These are phyloP conservation scores for Zalophus californianus DNA, from an alignment of 2,797 vertebrate species.

Conservation along the genomic window DNA sequence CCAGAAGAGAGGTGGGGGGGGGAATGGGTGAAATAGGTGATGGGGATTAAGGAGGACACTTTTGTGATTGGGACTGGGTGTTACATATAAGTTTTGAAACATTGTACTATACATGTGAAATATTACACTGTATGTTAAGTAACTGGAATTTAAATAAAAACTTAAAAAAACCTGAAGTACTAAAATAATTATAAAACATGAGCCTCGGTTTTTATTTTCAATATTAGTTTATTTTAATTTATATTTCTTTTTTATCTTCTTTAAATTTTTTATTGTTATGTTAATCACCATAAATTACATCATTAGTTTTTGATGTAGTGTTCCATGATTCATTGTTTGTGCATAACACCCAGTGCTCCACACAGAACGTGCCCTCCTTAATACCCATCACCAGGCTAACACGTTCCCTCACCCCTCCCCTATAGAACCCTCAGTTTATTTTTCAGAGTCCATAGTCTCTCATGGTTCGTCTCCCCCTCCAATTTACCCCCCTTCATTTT, in stretches of 20 bases:
- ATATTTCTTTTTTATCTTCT: neutral
- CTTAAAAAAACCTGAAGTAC: neutral
- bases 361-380: no score
- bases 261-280: no score
- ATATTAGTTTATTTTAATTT: conserved; percentile 15
- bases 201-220: conserved; percentile 38
- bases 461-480: no score
- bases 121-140: neutral
- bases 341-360: no score
- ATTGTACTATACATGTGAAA: neutral
- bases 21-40: neutral
- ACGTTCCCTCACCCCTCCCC: no score
- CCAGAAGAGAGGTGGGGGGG: neutral
- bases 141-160: neutral
- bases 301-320: no score
- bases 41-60: neutral
- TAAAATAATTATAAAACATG: conserved; percentile 30
- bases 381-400: no score
- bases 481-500: no score
- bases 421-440: no score
- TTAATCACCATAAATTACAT: no score
- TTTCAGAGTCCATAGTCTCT: no score
- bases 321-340: no score
- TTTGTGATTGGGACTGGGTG: neutral
- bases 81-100: neutral